Evolutionary conservation across 2,888 invertebrate species (phyloP).

Genomic region (Frankliniella fusca): DNA sequence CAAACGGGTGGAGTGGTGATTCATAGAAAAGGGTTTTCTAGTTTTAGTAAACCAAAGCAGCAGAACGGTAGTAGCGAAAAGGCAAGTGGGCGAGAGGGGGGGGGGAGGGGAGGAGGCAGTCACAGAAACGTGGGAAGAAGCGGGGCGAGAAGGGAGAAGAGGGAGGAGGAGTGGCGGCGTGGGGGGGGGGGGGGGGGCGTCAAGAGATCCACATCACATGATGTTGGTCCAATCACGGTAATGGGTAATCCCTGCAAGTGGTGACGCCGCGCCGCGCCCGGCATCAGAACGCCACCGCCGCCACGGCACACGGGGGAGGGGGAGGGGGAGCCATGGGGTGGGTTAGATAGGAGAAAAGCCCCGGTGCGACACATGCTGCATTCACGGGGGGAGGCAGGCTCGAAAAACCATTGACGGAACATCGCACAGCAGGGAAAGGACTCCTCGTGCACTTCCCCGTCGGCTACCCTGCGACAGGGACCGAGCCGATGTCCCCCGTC

Average conservation of each 20-base stretch:
- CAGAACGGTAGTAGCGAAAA: too few species aligned
- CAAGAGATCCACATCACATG: slow-evolving; percentile 5
- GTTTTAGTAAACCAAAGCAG: too few species aligned
- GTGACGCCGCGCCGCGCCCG: not conserved
- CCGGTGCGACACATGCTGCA: not conserved
- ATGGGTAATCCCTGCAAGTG: slow-evolving; percentile 26
- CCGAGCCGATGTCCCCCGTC: not conserved
- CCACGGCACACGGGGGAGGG: not conserved
- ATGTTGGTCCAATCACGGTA: slow-evolving; percentile 13
- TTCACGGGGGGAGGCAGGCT: too few species aligned
- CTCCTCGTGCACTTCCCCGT: not conserved
- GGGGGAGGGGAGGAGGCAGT: not conserved
- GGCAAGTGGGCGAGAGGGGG: not conserved
- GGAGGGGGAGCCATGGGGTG: not conserved
- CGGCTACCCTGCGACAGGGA: not conserved
- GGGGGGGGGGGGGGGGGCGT: not conserved
- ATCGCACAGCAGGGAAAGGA: not conserved
- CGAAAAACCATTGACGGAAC: too few species aligned
- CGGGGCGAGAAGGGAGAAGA: not conserved
- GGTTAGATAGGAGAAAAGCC: not conserved
- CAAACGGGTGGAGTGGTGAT: too few species aligned
- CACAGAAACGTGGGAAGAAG: not conserved
- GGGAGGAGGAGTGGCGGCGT: not conserved
- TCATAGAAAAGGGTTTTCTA: too few species aligned
- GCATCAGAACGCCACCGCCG: not conserved